Base-by-base conservation (phyloP, 2,113 vertebrate genomes). In the Monarcha castaneiventris region DNA sequence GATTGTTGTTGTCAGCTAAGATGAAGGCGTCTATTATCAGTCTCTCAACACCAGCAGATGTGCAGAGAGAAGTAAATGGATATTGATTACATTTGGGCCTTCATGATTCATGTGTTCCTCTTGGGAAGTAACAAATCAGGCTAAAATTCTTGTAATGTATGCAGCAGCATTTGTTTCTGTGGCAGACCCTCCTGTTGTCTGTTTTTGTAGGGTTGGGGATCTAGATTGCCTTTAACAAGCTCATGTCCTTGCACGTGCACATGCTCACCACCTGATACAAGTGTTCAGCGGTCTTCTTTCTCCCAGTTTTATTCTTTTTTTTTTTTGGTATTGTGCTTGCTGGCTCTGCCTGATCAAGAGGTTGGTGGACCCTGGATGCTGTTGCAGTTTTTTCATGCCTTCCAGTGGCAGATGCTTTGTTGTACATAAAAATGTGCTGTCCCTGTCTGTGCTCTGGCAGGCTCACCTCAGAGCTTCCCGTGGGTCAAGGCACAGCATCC, bases 11-110 rank as follows among this genome's bases (percentile, higher is more conserved):
- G 79, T 80, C 75, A 86, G 52, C 44, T 75, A 61, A 75, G 83
- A 81, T 82, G 54, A 81, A 89, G 66, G n/a, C 3, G 0, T 90
- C 83, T 90, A 18, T 95, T 97, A 94, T 16, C 61, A 33, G 37
- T 89, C 72, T 89, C 73, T 87, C n/a, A 43, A n/a, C 32, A 10
- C 56, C 27, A 72, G 64, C 94, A 96, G 95, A 84, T 96, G 93
- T 93, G 80, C 88, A 63, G 76, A 52, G 89, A 49, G 89, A 73
- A 93, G 58, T 75, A 94, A 96, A 91, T 90, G 68, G 93, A n/a
- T 97, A 93, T 93, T 94, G 93, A 96, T 96, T 94, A 89, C 73
- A 81, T 94, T 80, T 94, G 83, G 77, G 41, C 84, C 83, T 20
- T 12, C 5, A 4, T 58, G 83, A 95, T 94, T 94, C 87, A 72